These are phyloP conservation scores for Hecatera dysodea DNA, from an alignment of 2,888 invertebrate genomes.

Conservation along the genomic window DNA sequence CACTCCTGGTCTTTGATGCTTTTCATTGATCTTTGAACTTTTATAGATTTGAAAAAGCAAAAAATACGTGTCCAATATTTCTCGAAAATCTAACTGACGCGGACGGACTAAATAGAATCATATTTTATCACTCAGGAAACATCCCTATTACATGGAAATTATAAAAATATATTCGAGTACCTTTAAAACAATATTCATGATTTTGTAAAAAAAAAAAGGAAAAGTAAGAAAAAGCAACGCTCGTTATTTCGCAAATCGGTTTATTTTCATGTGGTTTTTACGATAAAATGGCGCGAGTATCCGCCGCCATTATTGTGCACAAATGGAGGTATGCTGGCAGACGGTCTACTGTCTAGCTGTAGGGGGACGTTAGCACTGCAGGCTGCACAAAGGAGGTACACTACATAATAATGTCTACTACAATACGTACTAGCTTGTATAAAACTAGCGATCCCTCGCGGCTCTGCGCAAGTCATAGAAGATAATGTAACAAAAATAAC, in stretches of 20 bases:
- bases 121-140: too few relatives aligned
- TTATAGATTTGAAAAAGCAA: too few relatives aligned
- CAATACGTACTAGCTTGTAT: background rate
- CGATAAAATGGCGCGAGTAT: slow-evolving; percentile 32
- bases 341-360: slow-evolving; percentile 28
- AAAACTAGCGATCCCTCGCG: background rate
- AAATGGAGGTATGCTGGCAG: slow-evolving; percentile 15
- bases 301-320: slow-evolving; percentile 23
- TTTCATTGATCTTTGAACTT: too few relatives aligned
- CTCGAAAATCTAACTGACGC: too few relatives aligned
- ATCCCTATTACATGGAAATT: background rate
- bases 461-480: too few relatives aligned
- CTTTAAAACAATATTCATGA: background rate
- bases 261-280: slow-evolving; percentile 25
- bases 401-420: background rate
- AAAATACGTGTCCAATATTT: too few relatives aligned
- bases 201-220: background rate
- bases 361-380: background rate
- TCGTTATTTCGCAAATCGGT: slow-evolving; percentile 32
- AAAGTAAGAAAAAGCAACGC: slow-evolving; percentile 20
- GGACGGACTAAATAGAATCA: too few relatives aligned
- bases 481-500: too few relatives aligned
- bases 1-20: too few relatives aligned
- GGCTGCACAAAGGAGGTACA: slow-evolving; percentile 5
- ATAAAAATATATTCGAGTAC: background rate